Conservation (phyloP, 2,888 invertebrate genomes). For the Platynereis dumerilii region DNA sequence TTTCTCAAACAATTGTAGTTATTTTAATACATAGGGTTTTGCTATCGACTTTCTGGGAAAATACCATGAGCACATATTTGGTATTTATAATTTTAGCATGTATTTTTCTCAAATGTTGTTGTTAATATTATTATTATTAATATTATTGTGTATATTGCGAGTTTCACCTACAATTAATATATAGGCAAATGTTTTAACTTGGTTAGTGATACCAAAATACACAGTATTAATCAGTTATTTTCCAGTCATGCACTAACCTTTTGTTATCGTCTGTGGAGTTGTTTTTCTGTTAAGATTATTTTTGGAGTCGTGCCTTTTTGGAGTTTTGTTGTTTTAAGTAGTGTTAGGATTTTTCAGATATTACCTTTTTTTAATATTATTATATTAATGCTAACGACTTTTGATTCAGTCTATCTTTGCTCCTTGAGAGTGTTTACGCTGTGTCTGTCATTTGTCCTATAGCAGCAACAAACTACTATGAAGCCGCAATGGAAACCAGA, state of each 20-base stretch:
- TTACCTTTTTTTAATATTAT: no score
- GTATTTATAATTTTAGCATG: slow-evolving; percentile 22
- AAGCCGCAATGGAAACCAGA: no score
- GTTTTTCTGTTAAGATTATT: slow-evolving; percentile 27
- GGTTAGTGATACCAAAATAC: slow-evolving; percentile 22
- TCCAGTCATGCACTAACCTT: slow-evolving; percentile 18
- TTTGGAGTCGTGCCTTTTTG: slow-evolving; percentile 26
- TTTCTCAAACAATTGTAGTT: slow-evolving; percentile 22
- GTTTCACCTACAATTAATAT: slow-evolving; percentile 5
- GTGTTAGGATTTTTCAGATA: no score
- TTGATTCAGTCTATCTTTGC: no score
- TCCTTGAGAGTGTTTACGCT: no score
- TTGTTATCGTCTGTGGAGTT: slow-evolving; percentile 10
- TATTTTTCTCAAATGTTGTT: slow-evolving; percentile 14
- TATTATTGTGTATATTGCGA: slow-evolving; percentile 3
- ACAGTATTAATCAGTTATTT: slow-evolving; percentile 28
- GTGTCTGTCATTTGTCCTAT: no score
- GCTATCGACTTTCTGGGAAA: slow-evolving; percentile 25
- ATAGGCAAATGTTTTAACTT: slow-evolving; percentile 11
- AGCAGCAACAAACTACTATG: no score
- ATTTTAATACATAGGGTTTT: slow-evolving; percentile 29
- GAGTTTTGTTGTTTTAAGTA: slow-evolving; percentile 11
- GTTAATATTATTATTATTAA: not conserved
- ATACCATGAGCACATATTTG: slow-evolving; percentile 21
- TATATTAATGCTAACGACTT: no score